Base-by-base conservation (phyloP, 2,113 vertebrate species). In the Rhinolophus ferrumequinum region DNA sequence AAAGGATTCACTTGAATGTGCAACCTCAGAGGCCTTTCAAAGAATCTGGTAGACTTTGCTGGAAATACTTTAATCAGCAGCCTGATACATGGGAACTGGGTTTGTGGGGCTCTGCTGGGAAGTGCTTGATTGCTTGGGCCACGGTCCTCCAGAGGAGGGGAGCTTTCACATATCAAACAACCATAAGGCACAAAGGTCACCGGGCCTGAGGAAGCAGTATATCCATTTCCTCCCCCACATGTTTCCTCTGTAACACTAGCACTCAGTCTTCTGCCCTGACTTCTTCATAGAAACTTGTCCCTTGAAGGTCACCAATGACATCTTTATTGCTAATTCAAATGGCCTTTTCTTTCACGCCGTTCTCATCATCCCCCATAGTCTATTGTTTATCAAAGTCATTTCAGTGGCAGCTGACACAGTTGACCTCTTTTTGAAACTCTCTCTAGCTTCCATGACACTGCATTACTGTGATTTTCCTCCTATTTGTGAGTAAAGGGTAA, bases 301-400 rank as follows among this genome's bases (percentile, higher is more conserved):
- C 91, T 88, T 97, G 93, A 98, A 98, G 94, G 88, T 97, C 95
- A 97, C 94, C 82, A 62, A 21, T 97, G 97, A 97, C 93, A 97
- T 96, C 84, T 81, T 92, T 60, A 69, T 79, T 93, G 90, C 72
- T 95, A 90, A 73, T 22, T 96, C 93, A 86, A 83, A 80, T 70
- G 87, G 94, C 76, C 62, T 97, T 95, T 96, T 69, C 90, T 90
- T 85, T 41, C 30, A 64, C 21, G 4, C 2, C 0, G 0, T 52
- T 88, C 66, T 91, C 85, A 92, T 54, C 70, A 33, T 9, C 85
- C 81, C 64, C 69, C 60, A 3, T 12, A 77, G 24, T 35, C 66
- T 79, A 73, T 28, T 89, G 79, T 95, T 94, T 84, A 92, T 77
- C 88, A 82, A 70, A 92, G 83, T 95, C 85, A 70, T 66, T 80